Evolutionary conservation across 2,797 vertebrate species (phyloP).

Genomic region (Eurystomus glaucurus): DNA sequence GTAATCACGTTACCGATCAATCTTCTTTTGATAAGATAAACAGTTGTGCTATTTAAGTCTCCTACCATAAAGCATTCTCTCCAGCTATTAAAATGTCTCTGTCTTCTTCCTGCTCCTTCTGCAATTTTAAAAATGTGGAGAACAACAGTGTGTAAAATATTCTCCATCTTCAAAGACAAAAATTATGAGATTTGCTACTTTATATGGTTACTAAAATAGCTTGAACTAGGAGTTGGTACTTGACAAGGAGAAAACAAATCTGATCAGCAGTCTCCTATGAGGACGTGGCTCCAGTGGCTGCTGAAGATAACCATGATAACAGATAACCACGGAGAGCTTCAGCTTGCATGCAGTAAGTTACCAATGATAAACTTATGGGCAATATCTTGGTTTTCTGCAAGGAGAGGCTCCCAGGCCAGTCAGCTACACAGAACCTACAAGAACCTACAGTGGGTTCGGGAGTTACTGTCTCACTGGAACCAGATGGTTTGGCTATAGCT

Average conservation of each 20-base stretch:
- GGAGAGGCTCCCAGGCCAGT: constrained; percentile 2
- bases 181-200: not conserved
- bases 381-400: not conserved
- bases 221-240: not conserved
- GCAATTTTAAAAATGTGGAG: constrained; percentile 24
- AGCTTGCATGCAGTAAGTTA: not conserved
- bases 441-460: constrained; percentile 31
- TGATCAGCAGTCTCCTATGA: not conserved
- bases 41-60: constrained; percentile 69
- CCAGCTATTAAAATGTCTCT: constrained; percentile 5
- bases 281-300: not conserved
- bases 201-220: not conserved
- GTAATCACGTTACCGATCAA: constrained; percentile 69
- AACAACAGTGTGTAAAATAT: not conserved
- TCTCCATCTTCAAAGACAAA: not conserved
- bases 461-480: constrained; percentile 50
- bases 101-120: not conserved
- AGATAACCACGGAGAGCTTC: not conserved
- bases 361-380: not conserved
- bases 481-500: constrained; percentile 69
- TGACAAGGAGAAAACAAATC: not conserved
- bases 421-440: not conserved
- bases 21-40: constrained; percentile 70
- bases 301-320: not conserved
- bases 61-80: constrained; percentile 40